Evolutionary conservation across 2,113 vertebrate genomes (phyloP), one percentile per base, ranked within the genome.

Genomic region (Rhineura floridana): DNA sequence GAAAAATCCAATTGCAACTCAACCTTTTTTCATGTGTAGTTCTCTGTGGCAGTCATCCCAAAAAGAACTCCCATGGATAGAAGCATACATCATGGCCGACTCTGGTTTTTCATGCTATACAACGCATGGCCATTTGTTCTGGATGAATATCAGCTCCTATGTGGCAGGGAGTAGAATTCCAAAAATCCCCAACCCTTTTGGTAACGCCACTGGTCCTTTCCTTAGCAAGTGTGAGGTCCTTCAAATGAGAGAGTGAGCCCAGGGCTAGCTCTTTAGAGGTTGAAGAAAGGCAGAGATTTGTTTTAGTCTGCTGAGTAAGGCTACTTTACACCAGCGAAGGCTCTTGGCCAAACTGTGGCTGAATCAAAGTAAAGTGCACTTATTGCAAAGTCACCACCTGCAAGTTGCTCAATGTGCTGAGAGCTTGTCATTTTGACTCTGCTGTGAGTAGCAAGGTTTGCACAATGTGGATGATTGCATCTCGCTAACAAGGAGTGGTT

Each of bases 1-100:
- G n/a, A 77, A 83, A 83, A 88, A 52, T 77, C 59, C 44, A 76
- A 42, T 83, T 75, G 67, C 67, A 75, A 36, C 30, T 21, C 72
- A 70, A 82, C 44, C 17, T 59, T 59, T 50, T 33, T 25, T 2
- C 59, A 23, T 76, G 59, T 17, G 6, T 39, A 63, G 76, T 63
- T 76, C 72, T 88, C 55, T 50, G 79, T 48, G 69, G 42, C 69
- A 75, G n/a, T 48, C 46, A 48, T 5, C 75, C 67, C 9, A 11
- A 39, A 65, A 76, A 67, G 23, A 83, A 33, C 67, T n/a, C 36
- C 28, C 30, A 13, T 36, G 33, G n/a, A 62, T 25, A 25, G 42
- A 25, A 73, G n/a, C 4, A 9, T 25, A 52, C 30, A 11, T 63
- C 7, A 17, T 19, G 77, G 65, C 50, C 59, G 69, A 2, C 42